Evolutionary conservation across 2,113 vertebrate genomes (phyloP).

Genomic region (Nyctereutes procyonoides): DNA sequence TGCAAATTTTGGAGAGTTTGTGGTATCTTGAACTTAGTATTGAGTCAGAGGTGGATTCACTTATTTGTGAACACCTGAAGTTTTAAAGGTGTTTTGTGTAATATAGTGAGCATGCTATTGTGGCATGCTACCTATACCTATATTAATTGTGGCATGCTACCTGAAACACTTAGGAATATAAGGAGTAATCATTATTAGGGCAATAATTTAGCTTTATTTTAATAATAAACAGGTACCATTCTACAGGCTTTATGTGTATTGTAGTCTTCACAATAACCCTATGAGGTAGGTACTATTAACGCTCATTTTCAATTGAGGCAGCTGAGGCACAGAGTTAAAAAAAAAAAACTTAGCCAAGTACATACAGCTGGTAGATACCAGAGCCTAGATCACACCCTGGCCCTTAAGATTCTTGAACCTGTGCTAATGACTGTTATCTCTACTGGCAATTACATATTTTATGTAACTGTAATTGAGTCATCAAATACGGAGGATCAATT

Average conservation of each 20-base stretch:
- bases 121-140: not conserved
- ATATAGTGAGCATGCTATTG: not conserved
- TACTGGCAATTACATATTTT: constrained; percentile 37
- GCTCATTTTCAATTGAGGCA: constrained; percentile 21
- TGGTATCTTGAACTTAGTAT: not conserved
- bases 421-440: not conserved
- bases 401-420: constrained; percentile 41
- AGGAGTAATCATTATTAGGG: not conserved
- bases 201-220: not conserved
- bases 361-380: not conserved
- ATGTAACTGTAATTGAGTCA: constrained; percentile 54
- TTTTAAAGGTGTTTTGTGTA: constrained; percentile 11
- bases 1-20: constrained; percentile 14
- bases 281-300: not conserved
- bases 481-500: constrained; percentile 46
- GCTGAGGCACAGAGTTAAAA: constrained; percentile 15
- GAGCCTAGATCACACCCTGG: not conserved
- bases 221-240: not conserved
- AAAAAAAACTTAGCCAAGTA: constrained; percentile 3
- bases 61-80: not conserved
- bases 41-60: not conserved
- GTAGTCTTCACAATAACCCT: not conserved
- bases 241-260: not conserved
- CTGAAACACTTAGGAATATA: constrained; percentile 24
- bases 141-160: not conserved